Evolutionary conservation across 2,113 vertebrate species (phyloP), one percentile per base, ranked within the genome.

Genomic region (Lagopus leucura): DNA sequence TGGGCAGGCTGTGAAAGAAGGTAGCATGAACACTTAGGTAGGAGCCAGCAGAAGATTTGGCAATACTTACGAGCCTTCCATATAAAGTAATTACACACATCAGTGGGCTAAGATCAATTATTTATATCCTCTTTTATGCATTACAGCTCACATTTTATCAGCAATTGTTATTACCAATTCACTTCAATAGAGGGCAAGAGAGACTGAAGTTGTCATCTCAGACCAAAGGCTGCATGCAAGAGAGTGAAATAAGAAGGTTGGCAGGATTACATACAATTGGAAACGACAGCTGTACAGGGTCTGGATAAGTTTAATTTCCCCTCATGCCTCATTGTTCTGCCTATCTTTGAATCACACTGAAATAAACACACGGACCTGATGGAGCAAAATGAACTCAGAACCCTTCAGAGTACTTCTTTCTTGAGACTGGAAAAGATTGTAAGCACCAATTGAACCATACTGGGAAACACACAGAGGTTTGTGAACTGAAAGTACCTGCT

Each of bases 111-210:
- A 96, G 70, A 94, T 96, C 73, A 90, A 91, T 95, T 96, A 94
- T 96, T 96, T 96, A 95, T 94, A 82, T 87, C 86, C 64, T 90
- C 48, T 75, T 92, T 89, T 69, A 64, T 64, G 79, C 67, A 50
- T 36, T 69, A 60, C 79, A 93, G 73, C 63, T 88, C 92, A 60
- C 43, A 30, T 95, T 96, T 97, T 73, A 75, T 94, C 89, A 50
- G 63, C 75, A 88, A 95, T 90, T 97, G 96, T 93, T 97, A 89
- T 97, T 97, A 97, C 97, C 90, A 87, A 42, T 86, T 90, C 79
- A 94, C 74, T 95, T 97, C 97, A 96, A 95, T 48, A 97, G 97
- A 97, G 96, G 97, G 97, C 97, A 97, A 98, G 93, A 97, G 96
- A 98, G 95, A 96, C 95, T 96, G 86, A 92, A 92, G 72, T 81